Base-by-base conservation (phyloP, 2,797 vertebrate genomes). In the Tapera naevia region DNA sequence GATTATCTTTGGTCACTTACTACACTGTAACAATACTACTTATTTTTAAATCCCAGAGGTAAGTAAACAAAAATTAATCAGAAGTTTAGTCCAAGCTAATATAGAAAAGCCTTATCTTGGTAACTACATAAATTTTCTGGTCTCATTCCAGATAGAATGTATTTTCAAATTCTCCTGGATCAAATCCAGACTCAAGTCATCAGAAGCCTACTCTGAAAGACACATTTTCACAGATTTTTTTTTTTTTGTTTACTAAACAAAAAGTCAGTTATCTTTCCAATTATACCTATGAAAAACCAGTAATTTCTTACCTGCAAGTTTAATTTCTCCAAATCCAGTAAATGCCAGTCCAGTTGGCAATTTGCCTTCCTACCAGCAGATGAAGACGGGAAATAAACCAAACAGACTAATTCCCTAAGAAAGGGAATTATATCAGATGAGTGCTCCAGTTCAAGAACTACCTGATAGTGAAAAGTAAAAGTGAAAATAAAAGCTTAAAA, bases 311-410 rank as follows among this genome's bases (percentile, higher is more conserved):
- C 93, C 96, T 96, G 94, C 90, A 91, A 60, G 86, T 87, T 95
- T 95, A 95, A 96, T 96, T 96, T 96, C 94, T 96, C 95, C 94
- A 95, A 96, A 96, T 95, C 95, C 92, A 96, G 95, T 93, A 93
- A 95, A 95, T 95, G 95, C 94, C 92, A 95, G 90, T 89, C 90
- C 90, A 96, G 71, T 85, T 91, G 88, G 95, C 94, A 96, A 96
- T 95, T 85, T 95, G 94, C 93, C 94, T 94, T 95, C 94, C 86
- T 96, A 96, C 86, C 94, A 96, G 96, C 93, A 96, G 96, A 96
- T 96, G 95, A 86, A 96, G 95, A 95, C 93, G 95, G 94, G 95
- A 95, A 96, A 96, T 96, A 96, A 96, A 96, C 74, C 95, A 96
- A 94, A 95, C 84, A 94, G 94, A 95, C 86, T 95, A 95, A 96